Evolutionary conservation across 37 sponge, comb jelly and placozoan species (phyloP), one percentile per base, ranked within the genome.

Genomic region (Diacarnus erythraeanus): DNA sequence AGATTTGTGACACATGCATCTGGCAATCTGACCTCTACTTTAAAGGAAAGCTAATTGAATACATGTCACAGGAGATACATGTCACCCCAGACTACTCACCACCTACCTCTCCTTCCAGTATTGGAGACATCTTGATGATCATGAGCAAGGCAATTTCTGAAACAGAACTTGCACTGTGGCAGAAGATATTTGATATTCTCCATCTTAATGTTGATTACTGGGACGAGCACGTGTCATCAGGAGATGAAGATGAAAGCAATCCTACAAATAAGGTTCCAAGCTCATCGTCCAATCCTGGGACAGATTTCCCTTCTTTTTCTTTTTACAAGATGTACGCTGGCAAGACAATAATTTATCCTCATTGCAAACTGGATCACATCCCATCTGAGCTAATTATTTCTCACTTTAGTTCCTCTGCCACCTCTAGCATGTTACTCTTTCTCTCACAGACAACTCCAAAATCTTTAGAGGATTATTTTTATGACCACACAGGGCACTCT

Each of bases 1-100:
- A 88, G 18, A 71, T 88, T 0, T 88, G 68, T 56, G 86, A 85
- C 35, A 58, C 3, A n/a, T 87, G 84, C 61, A 21, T 64, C 29
- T 92, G 89, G 89, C 89, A 92, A 51, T 78, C 86, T 51, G 86
- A 85, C 31, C 79, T 92, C 63, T 78, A 79, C 78, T 79, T 85
- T 22, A 54, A 86, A 42, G 83, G 84, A 23, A 92, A 92, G 63
- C 80, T 88, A 26, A 77, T 92, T 6, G 89, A 92, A 76, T 92
- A 92, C 71, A 81, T 42, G 42, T 82, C 57, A 36, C 67, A 70
- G 12, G 75, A 72, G 22, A 79, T 88, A 17, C 73, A 75, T 17
- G 86, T 92, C 30, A 70, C 92, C 21, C 92, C 92, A 2, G 64
- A 56, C 1, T 87, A 87, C 42, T 23, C 84, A 26, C 77, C 76